These are phyloP conservation scores for Loripinus fragilis DNA, from an alignment of 2,888 invertebrate genomes.

Conservation along the genomic window DNA sequence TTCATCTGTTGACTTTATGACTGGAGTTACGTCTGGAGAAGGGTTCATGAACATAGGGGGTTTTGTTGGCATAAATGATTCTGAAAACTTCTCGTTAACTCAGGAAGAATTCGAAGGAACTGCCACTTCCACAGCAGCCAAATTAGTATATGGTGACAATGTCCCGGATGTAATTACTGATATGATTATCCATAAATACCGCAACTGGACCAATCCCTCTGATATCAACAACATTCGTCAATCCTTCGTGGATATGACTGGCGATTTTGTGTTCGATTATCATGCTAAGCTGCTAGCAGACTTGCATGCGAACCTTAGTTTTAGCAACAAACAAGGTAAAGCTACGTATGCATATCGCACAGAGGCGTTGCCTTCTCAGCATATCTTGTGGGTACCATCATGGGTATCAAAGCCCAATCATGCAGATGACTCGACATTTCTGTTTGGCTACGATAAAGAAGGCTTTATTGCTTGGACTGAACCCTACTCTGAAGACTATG, in stretches of 20 bases:
- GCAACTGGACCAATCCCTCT: slow-evolving; percentile 1
- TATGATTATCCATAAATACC: slow-evolving; percentile 10
- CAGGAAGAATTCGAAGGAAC: neutral
- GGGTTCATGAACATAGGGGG: neutral
- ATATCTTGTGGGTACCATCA: neutral
- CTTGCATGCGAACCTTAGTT: slow-evolving; percentile 5
- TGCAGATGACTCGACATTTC: neutral
- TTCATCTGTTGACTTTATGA: neutral
- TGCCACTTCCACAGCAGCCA: neutral
- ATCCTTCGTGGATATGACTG: slow-evolving; percentile 10
- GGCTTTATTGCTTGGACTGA: neutral
- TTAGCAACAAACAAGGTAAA: neutral
- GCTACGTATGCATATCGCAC: neutral
- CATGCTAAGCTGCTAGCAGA: neutral
- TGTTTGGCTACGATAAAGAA: slow-evolving; percentile 3
- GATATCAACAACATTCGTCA: neutral
- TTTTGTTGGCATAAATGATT: too few relatives aligned
- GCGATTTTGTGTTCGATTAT: slow-evolving; percentile 7
- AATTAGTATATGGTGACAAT: slow-evolving; percentile 1
- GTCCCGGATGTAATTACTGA: neutral
- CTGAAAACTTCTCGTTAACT: neutral
- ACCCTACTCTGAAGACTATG: neutral
- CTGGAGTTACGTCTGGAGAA: neutral
- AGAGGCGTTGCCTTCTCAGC: neutral
- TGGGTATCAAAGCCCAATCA: neutral